Evolutionary conservation across 1,140 invertebrate genomes (phyloP).

Genomic region (Vanessa atalanta): DNA sequence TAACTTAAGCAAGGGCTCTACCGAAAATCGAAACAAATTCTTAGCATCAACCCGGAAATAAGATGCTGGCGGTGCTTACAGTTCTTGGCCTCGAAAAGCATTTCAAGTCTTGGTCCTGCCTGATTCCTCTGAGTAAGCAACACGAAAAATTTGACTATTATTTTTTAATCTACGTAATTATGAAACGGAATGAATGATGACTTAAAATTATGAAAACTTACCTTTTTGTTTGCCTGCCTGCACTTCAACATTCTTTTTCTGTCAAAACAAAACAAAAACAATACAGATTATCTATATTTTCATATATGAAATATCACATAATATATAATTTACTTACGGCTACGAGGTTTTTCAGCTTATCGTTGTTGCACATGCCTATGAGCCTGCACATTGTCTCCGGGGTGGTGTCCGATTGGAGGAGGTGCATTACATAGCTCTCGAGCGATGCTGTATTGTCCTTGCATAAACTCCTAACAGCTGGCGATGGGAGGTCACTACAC

Average conservation of each 20-base stretch:
- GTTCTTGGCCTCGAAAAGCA: too few relatives aligned
- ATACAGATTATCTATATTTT: too few relatives aligned
- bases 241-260: slow-evolving; percentile 55
- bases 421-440: slow-evolving; percentile 56
- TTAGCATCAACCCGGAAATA: too few relatives aligned
- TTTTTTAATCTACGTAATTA: too few relatives aligned
- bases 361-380: slow-evolving; percentile 68
- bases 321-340: slow-evolving; percentile 38
- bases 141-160: too few relatives aligned
- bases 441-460: slow-evolving; percentile 58
- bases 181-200: too few relatives aligned
- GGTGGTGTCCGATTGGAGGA: slow-evolving; percentile 54
- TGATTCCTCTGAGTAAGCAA: too few relatives aligned
- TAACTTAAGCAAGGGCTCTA: too few relatives aligned
- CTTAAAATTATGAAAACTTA: slow-evolving; percentile 33
- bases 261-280: slow-evolving; percentile 21
- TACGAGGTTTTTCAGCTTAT: slow-evolving; percentile 54
- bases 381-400: slow-evolving; percentile 65
- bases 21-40: too few relatives aligned
- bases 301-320: too few relatives aligned
- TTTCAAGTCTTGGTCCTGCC: too few relatives aligned
- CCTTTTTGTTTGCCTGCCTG: slow-evolving; percentile 46
- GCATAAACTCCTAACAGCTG: slow-evolving; percentile 49
- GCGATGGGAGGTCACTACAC: slow-evolving; percentile 54
- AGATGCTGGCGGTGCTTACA: too few relatives aligned